Base-by-base conservation (phyloP, 1,140 invertebrate genomes). In the Diabrotica undecimpunctata region DNA sequence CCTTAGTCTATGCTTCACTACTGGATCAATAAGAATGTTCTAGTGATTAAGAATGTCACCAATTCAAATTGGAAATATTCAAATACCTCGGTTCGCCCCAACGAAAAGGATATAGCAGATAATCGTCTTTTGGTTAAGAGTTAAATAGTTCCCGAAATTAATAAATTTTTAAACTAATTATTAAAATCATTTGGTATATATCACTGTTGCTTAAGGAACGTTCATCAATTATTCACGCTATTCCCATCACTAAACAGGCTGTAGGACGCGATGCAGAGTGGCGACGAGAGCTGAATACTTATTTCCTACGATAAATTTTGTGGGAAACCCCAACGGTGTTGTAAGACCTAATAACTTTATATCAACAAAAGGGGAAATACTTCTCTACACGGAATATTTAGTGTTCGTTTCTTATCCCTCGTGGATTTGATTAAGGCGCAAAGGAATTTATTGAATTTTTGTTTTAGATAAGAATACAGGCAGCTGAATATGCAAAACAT, bases 391-490 rank as follows among this genome's bases (percentile, higher is more conserved):
- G 41, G 41, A 46, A 46, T 46, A 46, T 46, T 46, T n/a, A 46
- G 41, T 46, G 41, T 46, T 46, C 41, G 41, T 46, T 46, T 46
- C 41, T 46, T 46, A 46, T 46, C 41, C 41, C 41, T 46, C 41
- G n/a, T 46, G 41, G 41, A 46, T 46, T 46, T 46, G 41, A 46
- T 46, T 46, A 46, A 46, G 41, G n/a, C 6, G 41, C 41, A n/a
- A 46, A 46, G 41, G n/a, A 46, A 46, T 46, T 46, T 46, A 46
- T 46, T 46, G 41, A 46, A 46, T 46, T 46, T 46, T 46, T 46
- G 41, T 46, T 46, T 46, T 46, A 46, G 41, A 46, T 46, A 46
- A 46, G 41, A 5, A 46, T 46, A n/a, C 41, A 10, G 41, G n/a
- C 41, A n/a, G 8, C n/a, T 46, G n/a, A 46, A 46, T n/a, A 46